Conservation (phyloP, 2,797 vertebrate genomes). For the Thaleichthys pacificus region DNA sequence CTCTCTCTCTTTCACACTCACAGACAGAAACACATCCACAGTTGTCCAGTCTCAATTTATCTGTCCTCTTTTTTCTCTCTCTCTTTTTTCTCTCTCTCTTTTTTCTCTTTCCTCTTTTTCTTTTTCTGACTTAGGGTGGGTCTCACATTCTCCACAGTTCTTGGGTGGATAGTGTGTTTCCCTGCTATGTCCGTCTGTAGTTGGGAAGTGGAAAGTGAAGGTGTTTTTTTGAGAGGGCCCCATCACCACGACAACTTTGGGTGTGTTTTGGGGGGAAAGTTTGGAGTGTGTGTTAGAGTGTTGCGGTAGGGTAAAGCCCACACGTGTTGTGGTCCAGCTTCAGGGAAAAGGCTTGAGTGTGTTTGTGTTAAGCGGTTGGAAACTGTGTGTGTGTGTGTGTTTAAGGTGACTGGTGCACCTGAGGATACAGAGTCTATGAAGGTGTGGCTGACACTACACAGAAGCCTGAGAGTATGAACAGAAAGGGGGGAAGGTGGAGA, state of each 20-base stretch:
- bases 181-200: slow-evolving; percentile 46
- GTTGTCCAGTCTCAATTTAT: not conserved
- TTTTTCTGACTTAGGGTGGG: slow-evolving; percentile 24
- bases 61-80: not conserved
- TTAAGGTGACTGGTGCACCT: no score
- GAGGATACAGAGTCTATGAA: not conserved
- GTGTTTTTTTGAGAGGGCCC: slow-evolving; percentile 34
- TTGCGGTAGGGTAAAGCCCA: slow-evolving; percentile 46
- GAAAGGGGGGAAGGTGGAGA: no score
- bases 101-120: no score
- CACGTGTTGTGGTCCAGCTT: slow-evolving; percentile 55
- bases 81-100: not conserved
- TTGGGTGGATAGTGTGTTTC: slow-evolving; percentile 59
- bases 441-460: no score
- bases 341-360: slow-evolving; percentile 65
- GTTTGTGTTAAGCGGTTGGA: slow-evolving; percentile 56
- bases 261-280: slow-evolving; percentile 37
- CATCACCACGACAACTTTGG: slow-evolving; percentile 38
- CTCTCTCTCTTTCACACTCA: not conserved
- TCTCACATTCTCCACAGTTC: slow-evolving; percentile 36
- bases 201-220: slow-evolving; percentile 71
- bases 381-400: slow-evolving; percentile 7
- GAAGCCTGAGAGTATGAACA: no score
- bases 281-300: slow-evolving; percentile 18
- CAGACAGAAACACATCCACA: not conserved